Conservation (phyloP, 2,797 vertebrate genomes). For the Cheirogaleus major region DNA sequence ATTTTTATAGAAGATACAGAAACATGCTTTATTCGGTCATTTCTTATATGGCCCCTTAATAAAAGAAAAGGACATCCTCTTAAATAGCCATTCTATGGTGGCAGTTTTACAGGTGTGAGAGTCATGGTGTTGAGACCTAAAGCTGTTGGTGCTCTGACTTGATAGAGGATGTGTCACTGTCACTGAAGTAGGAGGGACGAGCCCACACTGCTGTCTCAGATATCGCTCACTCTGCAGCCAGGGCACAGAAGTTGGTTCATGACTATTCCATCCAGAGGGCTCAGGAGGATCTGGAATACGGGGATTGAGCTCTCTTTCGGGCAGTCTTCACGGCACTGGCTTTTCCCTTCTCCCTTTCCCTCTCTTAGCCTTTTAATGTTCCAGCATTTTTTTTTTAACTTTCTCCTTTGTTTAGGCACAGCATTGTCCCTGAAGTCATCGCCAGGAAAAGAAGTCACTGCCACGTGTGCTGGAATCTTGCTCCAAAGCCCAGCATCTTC, state of each 20-base stretch:
- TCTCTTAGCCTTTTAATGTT: neutral
- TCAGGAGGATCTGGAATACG: neutral
- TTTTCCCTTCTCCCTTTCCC: neutral
- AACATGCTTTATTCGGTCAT: slow-evolving; percentile 51
- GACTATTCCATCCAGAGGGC: neutral
- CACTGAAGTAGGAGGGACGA: neutral
- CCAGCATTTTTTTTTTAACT: neutral
- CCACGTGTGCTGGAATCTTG: neutral
- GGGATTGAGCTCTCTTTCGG: neutral
- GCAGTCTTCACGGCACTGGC: neutral
- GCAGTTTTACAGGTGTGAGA: slow-evolving; percentile 38
- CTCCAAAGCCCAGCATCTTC: neutral
- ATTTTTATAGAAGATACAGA: slow-evolving; percentile 54
- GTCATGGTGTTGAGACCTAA: neutral
- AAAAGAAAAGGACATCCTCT: slow-evolving; percentile 64
- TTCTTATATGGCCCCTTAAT: slow-evolving; percentile 38
- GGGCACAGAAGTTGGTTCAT: too few relatives aligned
- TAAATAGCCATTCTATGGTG: slow-evolving; percentile 36
- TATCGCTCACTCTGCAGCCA: neutral
- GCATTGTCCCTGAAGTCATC: neutral
- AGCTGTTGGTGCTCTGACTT: neutral
- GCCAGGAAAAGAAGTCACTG: neutral
- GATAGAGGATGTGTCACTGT: neutral
- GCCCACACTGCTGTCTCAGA: neutral
- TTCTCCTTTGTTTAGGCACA: neutral